A percentile compares a stretch with the other conserved stretches of the same genome.
These are phyloP conservation scores for Amblyraja radiata DNA, from an alignment of 2,797 vertebrate species.

Conservation along the genomic window DNA sequence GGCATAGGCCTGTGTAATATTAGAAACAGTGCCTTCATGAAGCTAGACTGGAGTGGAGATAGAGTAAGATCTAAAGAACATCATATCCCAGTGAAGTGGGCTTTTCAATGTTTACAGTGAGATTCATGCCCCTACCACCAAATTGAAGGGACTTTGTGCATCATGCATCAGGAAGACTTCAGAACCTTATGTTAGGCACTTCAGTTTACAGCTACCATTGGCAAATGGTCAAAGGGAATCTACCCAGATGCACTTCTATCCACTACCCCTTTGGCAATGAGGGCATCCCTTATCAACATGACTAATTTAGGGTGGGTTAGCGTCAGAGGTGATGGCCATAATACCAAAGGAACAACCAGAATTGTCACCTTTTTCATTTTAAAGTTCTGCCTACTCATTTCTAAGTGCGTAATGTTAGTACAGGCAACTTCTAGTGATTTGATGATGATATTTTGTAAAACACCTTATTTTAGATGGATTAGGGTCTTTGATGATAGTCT, in stretches of 20 bases:
- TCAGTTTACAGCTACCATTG: too few species aligned
- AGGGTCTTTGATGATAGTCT: background rate
- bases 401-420: background rate
- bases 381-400: background rate
- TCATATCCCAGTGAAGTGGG: background rate
- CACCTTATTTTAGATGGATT: background rate
- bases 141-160: too few species aligned
- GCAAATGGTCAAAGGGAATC: too few species aligned
- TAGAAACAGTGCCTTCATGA: background rate
- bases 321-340: background rate
- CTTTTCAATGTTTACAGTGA: background rate
- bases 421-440: background rate
- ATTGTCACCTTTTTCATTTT: background rate
- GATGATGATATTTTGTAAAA: background rate
- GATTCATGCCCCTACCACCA: too few species aligned
- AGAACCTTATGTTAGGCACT: too few species aligned
- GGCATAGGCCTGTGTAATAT: too few species aligned
- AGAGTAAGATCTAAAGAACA: background rate
- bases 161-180: too few species aligned
- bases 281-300: too few species aligned
- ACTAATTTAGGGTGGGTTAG: too few species aligned
- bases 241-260: too few species aligned
- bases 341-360: background rate
- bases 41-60: background rate
- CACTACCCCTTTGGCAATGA: too few species aligned